Evolutionary conservation across 2,113 vertebrate genomes (phyloP).

Genomic region (Prionailurus viverrinus): DNA sequence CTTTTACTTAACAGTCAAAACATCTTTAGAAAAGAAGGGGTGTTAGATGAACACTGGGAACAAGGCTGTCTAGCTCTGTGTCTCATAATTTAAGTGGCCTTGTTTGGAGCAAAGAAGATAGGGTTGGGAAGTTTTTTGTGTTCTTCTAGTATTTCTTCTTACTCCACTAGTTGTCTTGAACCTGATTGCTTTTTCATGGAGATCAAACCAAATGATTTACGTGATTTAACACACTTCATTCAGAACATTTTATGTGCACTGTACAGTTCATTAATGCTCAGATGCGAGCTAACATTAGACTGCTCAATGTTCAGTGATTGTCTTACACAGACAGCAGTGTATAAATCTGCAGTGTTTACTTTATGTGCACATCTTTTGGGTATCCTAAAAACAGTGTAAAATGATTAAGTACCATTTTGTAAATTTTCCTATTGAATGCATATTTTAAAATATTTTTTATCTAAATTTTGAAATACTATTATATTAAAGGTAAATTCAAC

Average conservation of each 20-base stretch:
- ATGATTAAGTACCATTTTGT: background rate
- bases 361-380: background rate
- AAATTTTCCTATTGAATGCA: background rate
- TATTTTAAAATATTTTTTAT: constrained; percentile 36
- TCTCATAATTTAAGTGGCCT: background rate
- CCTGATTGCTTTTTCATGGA: constrained; percentile 45
- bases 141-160: background rate
- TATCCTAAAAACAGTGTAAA: constrained; percentile 18
- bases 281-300: background rate
- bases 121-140: background rate
- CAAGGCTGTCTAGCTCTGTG: background rate
- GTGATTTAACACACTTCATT: constrained; percentile 42
- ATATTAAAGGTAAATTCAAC: background rate
- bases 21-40: background rate
- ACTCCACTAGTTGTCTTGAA: background rate
- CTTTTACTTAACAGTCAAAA: constrained; percentile 9
- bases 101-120: background rate
- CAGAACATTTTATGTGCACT: constrained; percentile 18
- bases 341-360: constrained; percentile 13
- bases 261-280: constrained; percentile 1
- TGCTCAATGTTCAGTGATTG: background rate
- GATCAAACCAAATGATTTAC: constrained; percentile 18
- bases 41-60: background rate
- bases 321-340: background rate
- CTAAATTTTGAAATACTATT: background rate